Conservation (phyloP, 2,113 vertebrate species). For the Aphelocoma coerulescens region DNA sequence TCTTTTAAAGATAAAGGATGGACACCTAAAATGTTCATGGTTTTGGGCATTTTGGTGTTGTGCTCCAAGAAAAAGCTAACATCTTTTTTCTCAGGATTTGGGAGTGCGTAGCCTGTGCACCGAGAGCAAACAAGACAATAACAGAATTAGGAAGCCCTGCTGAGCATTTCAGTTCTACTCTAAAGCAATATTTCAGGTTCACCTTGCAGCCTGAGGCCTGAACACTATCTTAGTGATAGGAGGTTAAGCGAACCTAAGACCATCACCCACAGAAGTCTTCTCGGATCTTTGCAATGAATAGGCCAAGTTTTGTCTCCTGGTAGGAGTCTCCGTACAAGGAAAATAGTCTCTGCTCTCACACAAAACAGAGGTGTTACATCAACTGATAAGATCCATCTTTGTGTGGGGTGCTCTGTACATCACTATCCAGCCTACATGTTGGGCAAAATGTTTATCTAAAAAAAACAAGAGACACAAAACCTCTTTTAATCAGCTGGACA, state of each 20-base stretch:
- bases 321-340: accelerated
- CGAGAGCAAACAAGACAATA: not conserved
- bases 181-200: not conserved
- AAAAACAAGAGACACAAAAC: not conserved
- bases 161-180: not conserved
- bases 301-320: not conserved
- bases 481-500: not conserved
- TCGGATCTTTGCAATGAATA: accelerated
- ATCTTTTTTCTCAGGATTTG: not conserved
- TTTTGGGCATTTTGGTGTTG: not conserved
- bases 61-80: not conserved
- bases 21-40: not conserved
- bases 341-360: not conserved
- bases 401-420: no score
- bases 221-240: accelerated
- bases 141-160: not conserved
- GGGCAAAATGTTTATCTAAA: not conserved
- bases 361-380: not conserved
- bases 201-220: not conserved
- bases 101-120: accelerated
- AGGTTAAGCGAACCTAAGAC: not conserved
- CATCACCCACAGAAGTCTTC: not conserved
- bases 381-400: not conserved
- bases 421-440: not conserved
- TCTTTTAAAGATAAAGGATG: not conserved